These are phyloP conservation scores for Rutilus rutilus DNA, from an alignment of 2,113 vertebrate genomes.

Conservation along the genomic window DNA sequence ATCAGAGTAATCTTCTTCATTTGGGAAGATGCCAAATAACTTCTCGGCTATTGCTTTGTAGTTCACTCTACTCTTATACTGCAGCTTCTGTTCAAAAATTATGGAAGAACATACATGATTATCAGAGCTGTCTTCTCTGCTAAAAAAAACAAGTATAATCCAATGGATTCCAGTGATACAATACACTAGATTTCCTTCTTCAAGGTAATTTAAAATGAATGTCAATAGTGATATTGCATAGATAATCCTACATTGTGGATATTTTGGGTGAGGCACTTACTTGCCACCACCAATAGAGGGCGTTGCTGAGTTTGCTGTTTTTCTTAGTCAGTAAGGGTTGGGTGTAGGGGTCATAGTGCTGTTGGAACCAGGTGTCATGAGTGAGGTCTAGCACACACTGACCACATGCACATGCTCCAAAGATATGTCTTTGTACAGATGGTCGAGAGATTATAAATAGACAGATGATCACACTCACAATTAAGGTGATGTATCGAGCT, in stretches of 20 bases:
- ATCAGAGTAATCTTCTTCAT: slow-evolving; percentile 74
- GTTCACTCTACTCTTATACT: slow-evolving; percentile 79
- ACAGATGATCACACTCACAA: slow-evolving; percentile 6
- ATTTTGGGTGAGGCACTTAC: neutral
- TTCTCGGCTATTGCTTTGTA: slow-evolving; percentile 77
- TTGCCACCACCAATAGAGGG: slow-evolving; percentile 36
- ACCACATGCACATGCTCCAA: slow-evolving; percentile 21
- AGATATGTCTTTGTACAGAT: neutral
- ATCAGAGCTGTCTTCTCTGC: neutral
- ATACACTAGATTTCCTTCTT: neutral
- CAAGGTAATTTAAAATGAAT: neutral
- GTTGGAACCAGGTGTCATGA: slow-evolving; percentile 28
- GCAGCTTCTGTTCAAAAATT: slow-evolving; percentile 74
- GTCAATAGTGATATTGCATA: neutral
- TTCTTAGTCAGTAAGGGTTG: slow-evolving; percentile 14
- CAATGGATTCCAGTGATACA: neutral
- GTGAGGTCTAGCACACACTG: neutral
- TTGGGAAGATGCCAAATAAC: slow-evolving; percentile 83
- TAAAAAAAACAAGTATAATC: neutral
- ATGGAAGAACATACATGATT: neutral
- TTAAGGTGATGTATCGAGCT: neutral
- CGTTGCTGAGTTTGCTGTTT: neutral
- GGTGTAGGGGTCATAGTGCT: neutral
- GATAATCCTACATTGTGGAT: neutral
- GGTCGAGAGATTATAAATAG: slow-evolving; percentile 14